These are phyloP conservation scores for Ciona savignyi DNA, from an alignment of 23 tunicate species.

Conservation along the genomic window DNA sequence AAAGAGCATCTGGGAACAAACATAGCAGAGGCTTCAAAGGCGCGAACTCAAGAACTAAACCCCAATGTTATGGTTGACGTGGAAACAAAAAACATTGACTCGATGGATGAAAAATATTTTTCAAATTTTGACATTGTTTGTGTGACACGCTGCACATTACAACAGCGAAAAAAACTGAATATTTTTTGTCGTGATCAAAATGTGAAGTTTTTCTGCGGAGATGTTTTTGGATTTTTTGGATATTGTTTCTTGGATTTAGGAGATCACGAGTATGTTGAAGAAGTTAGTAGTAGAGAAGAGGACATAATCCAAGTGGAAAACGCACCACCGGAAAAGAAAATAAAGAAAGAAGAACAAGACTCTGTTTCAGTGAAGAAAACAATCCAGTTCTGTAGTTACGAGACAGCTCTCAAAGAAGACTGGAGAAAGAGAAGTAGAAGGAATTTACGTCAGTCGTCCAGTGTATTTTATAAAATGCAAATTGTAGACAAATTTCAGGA, in stretches of 20 bases:
- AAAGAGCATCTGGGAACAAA: conserved; percentile 45
- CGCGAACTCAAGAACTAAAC: conserved; percentile 69
- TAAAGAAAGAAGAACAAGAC: conserved; percentile 30
- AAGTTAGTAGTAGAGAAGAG: conserved; percentile 23
- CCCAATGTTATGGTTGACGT: conserved; percentile 72
- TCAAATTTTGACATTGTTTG: conserved; percentile 78
- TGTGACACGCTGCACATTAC: conserved; percentile 23
- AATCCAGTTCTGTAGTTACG: conserved; percentile 45
- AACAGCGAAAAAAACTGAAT: conserved; percentile 27
- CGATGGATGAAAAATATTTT: conserved; percentile 32
- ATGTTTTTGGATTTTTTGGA: conserved; percentile 80
- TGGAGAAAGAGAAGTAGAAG: conserved; percentile 57
- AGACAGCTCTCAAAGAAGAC: conserved; percentile 56
- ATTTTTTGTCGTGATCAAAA: conserved; percentile 38
- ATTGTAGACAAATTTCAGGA: conserved; percentile 38
- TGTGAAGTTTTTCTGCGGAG: conserved; percentile 81
- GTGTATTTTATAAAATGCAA: conserved; percentile 44
- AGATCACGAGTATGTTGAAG: conserved; percentile 67
- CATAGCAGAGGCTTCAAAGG: conserved; percentile 62
- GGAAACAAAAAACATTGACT: conserved; percentile 11
- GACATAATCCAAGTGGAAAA: background rate
- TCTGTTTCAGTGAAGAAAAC: conserved; percentile 37
- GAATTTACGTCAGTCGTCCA: conserved; percentile 50
- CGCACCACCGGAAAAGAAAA: conserved; percentile 36
- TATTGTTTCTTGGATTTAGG: conserved; percentile 67